These are phyloP conservation scores for Linurgus olivaceus DNA, from an alignment of 2,797 vertebrate genomes.

Conservation along the genomic window DNA sequence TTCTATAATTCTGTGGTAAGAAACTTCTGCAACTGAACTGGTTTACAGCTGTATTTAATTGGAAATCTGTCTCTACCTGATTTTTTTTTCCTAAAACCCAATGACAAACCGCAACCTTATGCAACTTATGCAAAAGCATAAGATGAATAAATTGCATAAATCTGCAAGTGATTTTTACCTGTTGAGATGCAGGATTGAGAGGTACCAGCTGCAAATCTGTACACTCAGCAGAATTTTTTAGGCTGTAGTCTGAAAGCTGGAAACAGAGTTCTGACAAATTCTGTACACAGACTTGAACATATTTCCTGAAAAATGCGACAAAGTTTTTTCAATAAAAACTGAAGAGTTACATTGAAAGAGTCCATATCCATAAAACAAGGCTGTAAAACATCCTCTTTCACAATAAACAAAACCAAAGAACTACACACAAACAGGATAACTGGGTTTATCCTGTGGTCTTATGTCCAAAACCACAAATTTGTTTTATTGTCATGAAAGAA, in stretches of 20 bases:
- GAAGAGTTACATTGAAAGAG: background rate
- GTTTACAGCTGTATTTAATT: background rate
- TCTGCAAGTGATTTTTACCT: constrained; percentile 75
- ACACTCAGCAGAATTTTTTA: constrained; percentile 74
- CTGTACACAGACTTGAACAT: constrained; percentile 91
- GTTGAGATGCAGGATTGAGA: constrained; percentile 81
- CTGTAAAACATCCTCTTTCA: background rate
- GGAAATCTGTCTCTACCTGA: background rate
- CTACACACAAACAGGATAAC: background rate
- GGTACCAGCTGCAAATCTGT: constrained; percentile 78
- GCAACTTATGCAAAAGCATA: background rate
- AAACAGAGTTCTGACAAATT: constrained; percentile 92
- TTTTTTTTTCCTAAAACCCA: background rate
- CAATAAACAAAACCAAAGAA: background rate
- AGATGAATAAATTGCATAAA: background rate
- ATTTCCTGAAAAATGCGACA: constrained; percentile 82
- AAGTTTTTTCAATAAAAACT: background rate
- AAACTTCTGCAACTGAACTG: background rate
- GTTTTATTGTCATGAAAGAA: background rate
- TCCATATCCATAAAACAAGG: background rate
- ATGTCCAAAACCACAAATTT: background rate
- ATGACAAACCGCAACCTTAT: background rate
- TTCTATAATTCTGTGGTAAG: background rate
- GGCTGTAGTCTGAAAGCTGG: constrained; percentile 81
- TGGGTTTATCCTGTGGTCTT: background rate